Evolutionary conservation across 2,888 invertebrate genomes (phyloP), one percentile per base, ranked within the genome.

Genomic region (Spodoptera exigua): DNA sequence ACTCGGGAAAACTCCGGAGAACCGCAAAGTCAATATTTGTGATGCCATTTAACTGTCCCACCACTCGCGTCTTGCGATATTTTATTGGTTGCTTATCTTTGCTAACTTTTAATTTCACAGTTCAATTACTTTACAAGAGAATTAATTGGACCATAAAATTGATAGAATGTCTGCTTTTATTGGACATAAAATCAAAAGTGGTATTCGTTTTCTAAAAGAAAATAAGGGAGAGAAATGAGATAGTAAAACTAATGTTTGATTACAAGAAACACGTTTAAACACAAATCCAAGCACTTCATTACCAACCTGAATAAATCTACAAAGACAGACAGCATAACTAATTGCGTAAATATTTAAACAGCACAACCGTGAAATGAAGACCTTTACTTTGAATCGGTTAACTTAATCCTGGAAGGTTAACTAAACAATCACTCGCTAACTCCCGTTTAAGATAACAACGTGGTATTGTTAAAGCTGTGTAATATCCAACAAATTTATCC

Each of bases 11-110:
- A 82, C 82, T 84, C 81, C 75, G 67, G 73, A 72, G 77, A 81
- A 83, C 83, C 85, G 82, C 88, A 83, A 82, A 90, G 88, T 91
- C 90, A 90, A 90, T 92, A 91, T 92, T 92, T 91, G 90, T 86
- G 87, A 87, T 86, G 88, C 88, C 86, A 88, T 89, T 89, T 89
- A 87, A 84, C 84, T 85, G 87, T 87, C 85, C 83, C 77, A 75
- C 76, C 78, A 71, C 75, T 76, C 72, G 71, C 80, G 79, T 79
- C 83, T 82, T 79, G 74, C 76, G 70, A 80, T 84, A 84, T 85
- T 89, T 86, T 82, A 86, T 88, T 83, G 81, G 78, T 76, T 72
- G 76, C 75, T 80, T 82, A 81, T 81, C 79, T 79, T 72, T 64
- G 21, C 41, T 48, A 73, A 75, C 68, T 79, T 79, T 71, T 81